Base-by-base conservation (phyloP, 2,113 vertebrate species). In the Phrynosoma platyrhinos region DNA sequence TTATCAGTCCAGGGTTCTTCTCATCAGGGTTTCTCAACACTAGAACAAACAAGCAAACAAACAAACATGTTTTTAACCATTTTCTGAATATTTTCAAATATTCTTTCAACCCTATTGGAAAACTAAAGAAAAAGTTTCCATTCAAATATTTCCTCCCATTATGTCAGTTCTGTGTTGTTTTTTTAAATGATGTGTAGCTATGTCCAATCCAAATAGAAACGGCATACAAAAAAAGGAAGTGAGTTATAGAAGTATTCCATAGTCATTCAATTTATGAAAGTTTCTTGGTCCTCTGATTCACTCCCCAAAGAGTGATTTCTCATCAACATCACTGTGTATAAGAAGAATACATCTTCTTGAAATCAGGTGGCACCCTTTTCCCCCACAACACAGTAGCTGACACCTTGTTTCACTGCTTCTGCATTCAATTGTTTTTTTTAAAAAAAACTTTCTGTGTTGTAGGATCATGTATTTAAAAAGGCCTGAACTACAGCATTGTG, bases 241-340 rank as follows among this genome's bases (percentile, higher is more conserved):
- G 32, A 5, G 9, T 71, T 36, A 40, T 27, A 55, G 21, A 47
- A 62, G n/a, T 64, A 62, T 82, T 82, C 40, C 47, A 75, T 40
- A 52, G 12, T 58, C 2, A 55, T 74, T 25, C 55, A 47, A 71
- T 90, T 86, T 64, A 83, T 87, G 88, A 90, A 91, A 64, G 55
- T 75, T 90, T 78, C 55, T 87, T 90, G 32, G 30, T 87, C 86
- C 62, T 75, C n/a, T 86, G 5, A 82, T 90, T 66, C 42, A 69
- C 32, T 83, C 74, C 64, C 66, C 84, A 78, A 79, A 90, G 94
- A 91, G 88, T 64, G 7, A 5, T 84, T 91, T 93, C 92, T 94
- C 82, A 79, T 75, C 36, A 71, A 87, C n/a, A 1, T 68, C 89
- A 84, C 85, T 0, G 12, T 25, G 76, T 91, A 88, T 21, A 86